A percentile compares a stretch with the other conserved stretches of the same genome.
Evolutionary conservation across 2,888 invertebrate genomes (phyloP).

Genomic region (Drosophila sordidula): DNA sequence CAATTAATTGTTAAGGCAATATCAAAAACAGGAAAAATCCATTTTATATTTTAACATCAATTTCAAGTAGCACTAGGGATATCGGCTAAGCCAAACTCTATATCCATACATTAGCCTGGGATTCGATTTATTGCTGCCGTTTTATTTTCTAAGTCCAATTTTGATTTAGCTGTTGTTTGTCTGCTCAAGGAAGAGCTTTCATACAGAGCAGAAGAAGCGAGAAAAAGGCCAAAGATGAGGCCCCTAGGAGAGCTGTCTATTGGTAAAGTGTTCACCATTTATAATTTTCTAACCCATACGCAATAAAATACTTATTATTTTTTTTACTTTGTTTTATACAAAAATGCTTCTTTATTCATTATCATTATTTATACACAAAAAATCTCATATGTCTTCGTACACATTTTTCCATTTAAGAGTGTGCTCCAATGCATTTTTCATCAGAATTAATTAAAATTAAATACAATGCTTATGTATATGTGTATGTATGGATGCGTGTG

Average conservation of each 20-base stretch:
- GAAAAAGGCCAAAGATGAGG: too few relatives aligned
- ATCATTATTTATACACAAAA: constrained; percentile 77
- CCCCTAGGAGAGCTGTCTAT: not conserved
- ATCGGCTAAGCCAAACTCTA: too few relatives aligned
- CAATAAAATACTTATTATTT: constrained; percentile 10
- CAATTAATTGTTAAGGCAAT: too few relatives aligned
- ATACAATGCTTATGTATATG: constrained; percentile 72
- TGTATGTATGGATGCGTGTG: constrained; percentile 49
- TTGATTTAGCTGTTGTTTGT: too few relatives aligned
- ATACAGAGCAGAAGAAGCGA: too few relatives aligned
- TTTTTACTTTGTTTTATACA: constrained; percentile 84
- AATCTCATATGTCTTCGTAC: constrained; percentile 67
- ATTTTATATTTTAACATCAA: too few relatives aligned
- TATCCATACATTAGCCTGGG: too few relatives aligned
- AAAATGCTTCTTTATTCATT: constrained; percentile 83
- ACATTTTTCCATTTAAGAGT: constrained; percentile 43
- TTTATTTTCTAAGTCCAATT: too few relatives aligned
- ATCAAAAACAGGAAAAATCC: too few relatives aligned
- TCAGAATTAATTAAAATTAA: constrained; percentile 69
- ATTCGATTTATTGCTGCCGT: too few relatives aligned
- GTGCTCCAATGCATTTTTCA: constrained; percentile 58
- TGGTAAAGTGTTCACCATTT: not conserved
- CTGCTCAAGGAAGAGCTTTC: too few relatives aligned
- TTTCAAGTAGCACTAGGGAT: too few relatives aligned
- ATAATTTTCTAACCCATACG: not conserved